phyloP scores from a whole-genome alignment of 2,888 invertebrate genomes.

The Pediacus dermestoides region DNA sequence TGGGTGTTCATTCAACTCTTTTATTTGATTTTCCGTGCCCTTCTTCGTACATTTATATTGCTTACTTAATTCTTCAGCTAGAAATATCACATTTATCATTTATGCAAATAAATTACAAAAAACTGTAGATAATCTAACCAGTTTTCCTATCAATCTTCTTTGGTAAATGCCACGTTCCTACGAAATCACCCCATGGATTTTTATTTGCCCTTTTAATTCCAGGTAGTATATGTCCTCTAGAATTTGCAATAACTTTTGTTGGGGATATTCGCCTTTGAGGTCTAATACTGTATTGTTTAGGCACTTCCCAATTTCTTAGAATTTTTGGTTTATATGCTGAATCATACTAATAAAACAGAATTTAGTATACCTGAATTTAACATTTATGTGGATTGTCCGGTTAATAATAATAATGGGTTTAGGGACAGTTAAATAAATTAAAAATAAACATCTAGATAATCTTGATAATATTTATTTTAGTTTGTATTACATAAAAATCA shows the following conservation, averaged over 20 bases:
- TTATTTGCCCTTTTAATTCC: constrained; percentile 52
- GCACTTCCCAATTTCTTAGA: constrained; percentile 65
- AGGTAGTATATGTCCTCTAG: constrained; percentile 64
- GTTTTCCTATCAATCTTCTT: constrained; percentile 36
- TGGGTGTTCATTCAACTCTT: too few species aligned
- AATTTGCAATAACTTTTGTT: constrained; percentile 59
- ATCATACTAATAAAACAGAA: too few species aligned
- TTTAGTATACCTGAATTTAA: too few species aligned
- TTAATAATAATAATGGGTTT: background rate
- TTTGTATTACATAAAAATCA: too few species aligned
- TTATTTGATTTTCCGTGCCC: constrained; percentile 24
- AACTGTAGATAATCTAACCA: constrained; percentile 21
- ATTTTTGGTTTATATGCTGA: constrained; percentile 58
- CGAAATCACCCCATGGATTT: constrained; percentile 57
- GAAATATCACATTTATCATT: constrained; percentile 16
- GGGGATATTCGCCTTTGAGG: constrained; percentile 51
- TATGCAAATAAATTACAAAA: background rate
- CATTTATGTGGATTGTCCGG: too few species aligned
- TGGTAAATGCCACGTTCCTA: constrained; percentile 34
- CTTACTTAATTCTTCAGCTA: constrained; percentile 56
- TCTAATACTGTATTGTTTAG: constrained; percentile 59
- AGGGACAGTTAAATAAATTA: constrained; percentile 3
- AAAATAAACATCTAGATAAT: background rate
- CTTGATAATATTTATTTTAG: background rate
- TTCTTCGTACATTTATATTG: constrained; percentile 20